Base-by-base conservation (phyloP, 2,113 vertebrate species). In the Athene noctua region DNA sequence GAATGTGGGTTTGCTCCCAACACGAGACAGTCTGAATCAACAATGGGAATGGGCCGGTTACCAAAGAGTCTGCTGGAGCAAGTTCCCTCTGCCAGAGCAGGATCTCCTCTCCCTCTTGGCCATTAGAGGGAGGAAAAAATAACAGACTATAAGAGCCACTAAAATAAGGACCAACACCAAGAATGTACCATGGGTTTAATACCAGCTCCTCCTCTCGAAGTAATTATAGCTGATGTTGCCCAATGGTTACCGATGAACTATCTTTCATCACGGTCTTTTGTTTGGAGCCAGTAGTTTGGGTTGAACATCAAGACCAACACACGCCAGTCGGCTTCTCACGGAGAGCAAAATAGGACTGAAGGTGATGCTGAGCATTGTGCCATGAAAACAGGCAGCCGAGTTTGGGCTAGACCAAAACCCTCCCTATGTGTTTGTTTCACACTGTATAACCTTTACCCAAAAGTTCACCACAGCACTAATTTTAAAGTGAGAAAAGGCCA, bases 1-100 rank as follows among this genome's bases (percentile, higher is more conserved):
- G 94, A 96, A 92, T 97, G 96, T 97, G 96, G 97, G 96, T 97
- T 97, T 94, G 89, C 87, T 97, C 95, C 94, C 96, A 97, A 91
- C 89, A 97, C 36, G 94, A 97, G 96, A 97, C 96, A 97, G 96
- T 94, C 97, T 97, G 96, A 94, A 97, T 97, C 97, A 97, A 97
- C 97, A 97, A 96, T 96, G 96, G 96, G 92, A 97, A 96, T 13
- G 96, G 95, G 97, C 82, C 58, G 1, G 87, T 88, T 95, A 97
- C 96, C 96, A 97, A 97, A 97, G 95, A 95, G 96, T 94, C 96
- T 96, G 97, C 89, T 97, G 91, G 96, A 97, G 93, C 79, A 94
- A 94, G 95, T 90, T 96, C 89, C 91, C 0, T 20, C 95, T 97
- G 96, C 89, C 96, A 95, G 94, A 81, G 92, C 94, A 94, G 96